phyloP scores from a whole-genome alignment of 2,797 vertebrate genomes.

The Sebastes matsubarae region DNA sequence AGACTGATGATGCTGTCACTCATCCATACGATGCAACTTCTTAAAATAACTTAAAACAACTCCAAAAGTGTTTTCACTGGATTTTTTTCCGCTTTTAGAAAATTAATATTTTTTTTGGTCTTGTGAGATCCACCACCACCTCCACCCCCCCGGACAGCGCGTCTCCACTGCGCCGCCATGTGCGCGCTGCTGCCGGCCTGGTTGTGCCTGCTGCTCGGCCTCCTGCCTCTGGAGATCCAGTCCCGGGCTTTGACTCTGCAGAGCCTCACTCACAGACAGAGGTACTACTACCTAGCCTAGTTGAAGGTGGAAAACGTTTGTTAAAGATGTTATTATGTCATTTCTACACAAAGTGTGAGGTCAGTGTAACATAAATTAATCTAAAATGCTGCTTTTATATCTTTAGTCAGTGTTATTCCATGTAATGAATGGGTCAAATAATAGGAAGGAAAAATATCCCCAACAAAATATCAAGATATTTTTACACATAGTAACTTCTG shows the following conservation, averaged over 20 bases:
- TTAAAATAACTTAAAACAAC: background rate
- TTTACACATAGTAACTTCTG: background rate
- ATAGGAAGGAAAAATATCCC: background rate
- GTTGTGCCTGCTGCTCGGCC: slow-evolving; percentile 67
- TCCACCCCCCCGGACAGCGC: background rate
- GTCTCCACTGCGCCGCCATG: slow-evolving; percentile 53
- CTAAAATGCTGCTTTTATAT: background rate
- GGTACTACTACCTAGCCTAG: slow-evolving; percentile 44
- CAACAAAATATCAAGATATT: background rate
- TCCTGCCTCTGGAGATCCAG: slow-evolving; percentile 68
- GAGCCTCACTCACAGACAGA: slow-evolving; percentile 50
- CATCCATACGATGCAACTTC: background rate
- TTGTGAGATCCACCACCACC: background rate
- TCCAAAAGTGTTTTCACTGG: background rate
- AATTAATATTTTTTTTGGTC: background rate
- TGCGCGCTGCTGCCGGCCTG: slow-evolving; percentile 54
- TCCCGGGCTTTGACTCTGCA: slow-evolving; percentile 38
- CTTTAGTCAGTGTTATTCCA: too few relatives aligned
- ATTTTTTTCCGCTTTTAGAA: background rate
- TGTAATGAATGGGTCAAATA: background rate
- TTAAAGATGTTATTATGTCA: background rate
- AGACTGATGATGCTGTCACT: slow-evolving; percentile 17
- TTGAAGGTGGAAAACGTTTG: background rate
- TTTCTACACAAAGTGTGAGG: background rate
- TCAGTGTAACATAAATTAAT: background rate